Conservation (phyloP, 2,888 invertebrate genomes). For the Sphinx pinastri region DNA sequence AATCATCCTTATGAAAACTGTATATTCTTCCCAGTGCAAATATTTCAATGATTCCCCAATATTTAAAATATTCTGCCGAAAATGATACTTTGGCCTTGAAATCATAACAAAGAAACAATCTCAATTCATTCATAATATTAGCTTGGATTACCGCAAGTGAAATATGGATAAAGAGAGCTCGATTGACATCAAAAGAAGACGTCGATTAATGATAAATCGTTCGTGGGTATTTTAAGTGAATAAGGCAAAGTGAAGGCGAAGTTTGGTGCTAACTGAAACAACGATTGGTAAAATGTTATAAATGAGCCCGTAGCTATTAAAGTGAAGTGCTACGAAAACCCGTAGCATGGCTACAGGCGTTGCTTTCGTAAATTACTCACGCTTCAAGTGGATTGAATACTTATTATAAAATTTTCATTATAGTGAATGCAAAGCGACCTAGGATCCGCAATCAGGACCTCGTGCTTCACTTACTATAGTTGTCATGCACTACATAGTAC, state of each 20-base stretch:
- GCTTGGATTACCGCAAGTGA: background rate
- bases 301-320: background rate
- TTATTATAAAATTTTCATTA: background rate
- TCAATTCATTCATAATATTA: slow-evolving; percentile 3
- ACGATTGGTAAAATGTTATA: background rate
- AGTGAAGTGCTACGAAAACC: background rate
- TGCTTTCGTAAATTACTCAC: background rate
- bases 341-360: background rate
- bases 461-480: no score
- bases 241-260: background rate
- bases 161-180: background rate
- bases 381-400: background rate
- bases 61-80: no score
- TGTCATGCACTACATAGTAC: no score
- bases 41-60: background rate
- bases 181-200: slow-evolving; percentile 1
- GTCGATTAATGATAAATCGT: slow-evolving; percentile 1
- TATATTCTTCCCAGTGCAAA: background rate
- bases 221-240: background rate
- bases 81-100: background rate
- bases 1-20: no score
- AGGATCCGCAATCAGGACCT: no score
- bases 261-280: background rate
- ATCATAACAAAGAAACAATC: background rate
- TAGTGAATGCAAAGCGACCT: background rate